Percentiles rank a stretch among this genome's conserved stretches.
These are phyloP conservation scores for Volucella inanis DNA, from an alignment of 2,888 invertebrate genomes.

Conservation along the genomic window DNA sequence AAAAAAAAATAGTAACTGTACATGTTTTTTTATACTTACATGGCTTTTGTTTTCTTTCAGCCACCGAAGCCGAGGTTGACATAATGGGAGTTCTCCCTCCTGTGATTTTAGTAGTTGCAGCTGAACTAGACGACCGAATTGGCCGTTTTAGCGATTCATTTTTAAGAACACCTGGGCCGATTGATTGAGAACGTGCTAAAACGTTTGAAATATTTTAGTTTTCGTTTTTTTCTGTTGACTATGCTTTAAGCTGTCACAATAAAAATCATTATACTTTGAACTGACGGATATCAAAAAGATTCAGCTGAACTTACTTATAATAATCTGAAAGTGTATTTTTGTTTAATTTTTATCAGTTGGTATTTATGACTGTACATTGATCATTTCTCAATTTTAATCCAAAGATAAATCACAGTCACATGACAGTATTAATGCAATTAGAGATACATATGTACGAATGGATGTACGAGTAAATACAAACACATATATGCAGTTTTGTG, in stretches of 20 bases:
- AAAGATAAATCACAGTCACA: no score
- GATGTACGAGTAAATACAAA: no score
- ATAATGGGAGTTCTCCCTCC: constrained; percentile 86
- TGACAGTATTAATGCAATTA: no score
- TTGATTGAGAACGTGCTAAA: constrained; percentile 87
- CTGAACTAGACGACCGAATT: constrained; percentile 84
- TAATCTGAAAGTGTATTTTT: no score
- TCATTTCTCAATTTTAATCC: no score
- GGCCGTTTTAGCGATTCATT: constrained; percentile 92
- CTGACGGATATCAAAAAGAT: constrained; percentile 38
- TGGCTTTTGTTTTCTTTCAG: constrained; percentile 87
- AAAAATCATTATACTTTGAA: constrained; percentile 43
- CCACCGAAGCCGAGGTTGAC: constrained; percentile 84
- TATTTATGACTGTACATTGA: no score
- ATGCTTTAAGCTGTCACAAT: constrained; percentile 32
- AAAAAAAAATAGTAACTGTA: constrained; percentile 12
- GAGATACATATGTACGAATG: no score
- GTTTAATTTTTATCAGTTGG: no score
- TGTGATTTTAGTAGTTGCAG: constrained; percentile 84
- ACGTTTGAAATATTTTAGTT: constrained; percentile 62
- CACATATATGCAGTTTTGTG: no score
- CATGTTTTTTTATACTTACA: constrained; percentile 84
- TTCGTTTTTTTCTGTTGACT: constrained; percentile 21
- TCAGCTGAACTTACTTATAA: neutral
- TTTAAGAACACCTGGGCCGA: constrained; percentile 86